Conservation (phyloP, 2,797 vertebrate genomes). For the Liasis olivaceus region DNA sequence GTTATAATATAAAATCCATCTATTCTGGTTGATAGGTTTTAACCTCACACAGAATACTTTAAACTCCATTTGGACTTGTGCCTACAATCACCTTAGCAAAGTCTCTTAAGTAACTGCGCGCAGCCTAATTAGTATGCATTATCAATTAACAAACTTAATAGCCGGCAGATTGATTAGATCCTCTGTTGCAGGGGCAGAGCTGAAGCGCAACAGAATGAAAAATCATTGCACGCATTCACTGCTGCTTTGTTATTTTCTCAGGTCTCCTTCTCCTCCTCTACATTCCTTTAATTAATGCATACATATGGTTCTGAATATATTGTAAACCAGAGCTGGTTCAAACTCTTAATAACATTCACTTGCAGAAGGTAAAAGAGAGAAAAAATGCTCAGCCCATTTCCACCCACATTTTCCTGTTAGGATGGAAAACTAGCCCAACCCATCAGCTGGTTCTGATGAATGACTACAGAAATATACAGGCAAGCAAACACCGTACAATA, state of each 20-base stretch:
- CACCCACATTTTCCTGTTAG: constrained; percentile 54
- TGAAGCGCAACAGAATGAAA: constrained; percentile 97
- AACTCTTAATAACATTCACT: constrained; percentile 83
- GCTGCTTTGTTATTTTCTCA: constrained; percentile 83
- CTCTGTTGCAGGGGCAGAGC: constrained; percentile 95
- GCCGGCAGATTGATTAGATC: constrained; percentile 99
- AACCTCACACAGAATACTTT: constrained; percentile 98
- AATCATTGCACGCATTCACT: constrained; percentile 87
- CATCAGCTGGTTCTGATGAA: constrained; percentile 29
- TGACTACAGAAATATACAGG: constrained; percentile 52
- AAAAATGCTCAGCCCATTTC: constrained; percentile 58
- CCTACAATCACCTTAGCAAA: constrained; percentile 99
- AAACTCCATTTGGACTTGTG: constrained; percentile 98
- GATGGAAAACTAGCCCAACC: constrained; percentile 45
- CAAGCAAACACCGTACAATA: constrained; percentile 3
- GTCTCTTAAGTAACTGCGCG: constrained; percentile 97
- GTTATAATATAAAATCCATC: constrained; percentile 86
- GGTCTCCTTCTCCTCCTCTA: constrained; percentile 78
- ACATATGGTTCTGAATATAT: constrained; percentile 92
- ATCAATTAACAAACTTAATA: constrained; percentile 99
- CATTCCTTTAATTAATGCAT: constrained; percentile 93
- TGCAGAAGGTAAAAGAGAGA: constrained; percentile 63
- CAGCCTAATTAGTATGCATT: constrained; percentile 99
- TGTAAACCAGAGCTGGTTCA: constrained; percentile 84
- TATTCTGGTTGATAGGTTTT: constrained; percentile 95